Evolutionary conservation across 2,797 vertebrate genomes (phyloP).

Genomic region (Leucoraja ocellata): DNA sequence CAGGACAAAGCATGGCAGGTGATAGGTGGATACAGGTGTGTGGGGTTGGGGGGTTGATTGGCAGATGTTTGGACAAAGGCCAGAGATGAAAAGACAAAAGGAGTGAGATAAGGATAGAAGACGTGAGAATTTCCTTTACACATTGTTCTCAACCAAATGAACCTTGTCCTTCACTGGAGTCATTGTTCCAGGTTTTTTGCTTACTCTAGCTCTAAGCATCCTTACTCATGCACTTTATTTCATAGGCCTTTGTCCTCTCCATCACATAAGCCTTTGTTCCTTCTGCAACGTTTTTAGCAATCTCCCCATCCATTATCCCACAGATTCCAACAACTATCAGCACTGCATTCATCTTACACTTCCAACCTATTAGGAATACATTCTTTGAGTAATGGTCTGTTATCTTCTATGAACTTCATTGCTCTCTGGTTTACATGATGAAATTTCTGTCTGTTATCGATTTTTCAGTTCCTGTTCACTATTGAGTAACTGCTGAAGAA

Average conservation of each 20-base stretch:
- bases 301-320: slow-evolving; percentile 45
- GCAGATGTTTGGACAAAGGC: no score
- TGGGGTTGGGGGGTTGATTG: no score
- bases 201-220: background rate
- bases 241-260: slow-evolving; percentile 40
- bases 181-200: background rate
- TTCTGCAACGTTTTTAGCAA: slow-evolving; percentile 34
- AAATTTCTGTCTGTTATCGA: slow-evolving; percentile 27
- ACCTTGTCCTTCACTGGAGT: background rate
- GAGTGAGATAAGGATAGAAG: no score
- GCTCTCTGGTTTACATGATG: background rate
- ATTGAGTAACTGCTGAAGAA: background rate
- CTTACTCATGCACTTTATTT: background rate
- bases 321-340: slow-evolving; percentile 50
- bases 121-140: background rate
- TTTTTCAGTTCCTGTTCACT: slow-evolving; percentile 36
- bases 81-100: no score
- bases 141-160: background rate
- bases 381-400: slow-evolving; percentile 15
- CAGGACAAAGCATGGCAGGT: no score
- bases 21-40: no score
- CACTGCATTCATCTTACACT: slow-evolving; percentile 40
- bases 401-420: slow-evolving; percentile 23
- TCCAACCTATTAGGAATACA: background rate
- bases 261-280: slow-evolving; percentile 35